Evolutionary conservation across 2,113 vertebrate species (phyloP).

Genomic region (Peromyscus maniculatus): DNA sequence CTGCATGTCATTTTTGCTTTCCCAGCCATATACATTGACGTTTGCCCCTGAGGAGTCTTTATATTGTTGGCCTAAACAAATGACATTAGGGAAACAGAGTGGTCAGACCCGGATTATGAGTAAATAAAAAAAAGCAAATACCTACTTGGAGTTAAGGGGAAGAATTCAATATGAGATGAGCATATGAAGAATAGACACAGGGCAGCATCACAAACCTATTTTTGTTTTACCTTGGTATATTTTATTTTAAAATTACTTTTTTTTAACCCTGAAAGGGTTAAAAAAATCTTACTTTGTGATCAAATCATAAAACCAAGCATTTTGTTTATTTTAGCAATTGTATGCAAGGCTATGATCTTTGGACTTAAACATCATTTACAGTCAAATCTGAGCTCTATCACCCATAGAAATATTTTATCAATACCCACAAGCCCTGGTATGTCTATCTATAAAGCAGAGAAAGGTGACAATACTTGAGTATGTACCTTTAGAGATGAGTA

Average conservation of each 20-base stretch:
- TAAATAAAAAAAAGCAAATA: slow-evolving; percentile 18
- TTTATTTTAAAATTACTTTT: background rate
- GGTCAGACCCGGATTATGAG: background rate
- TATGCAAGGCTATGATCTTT: background rate
- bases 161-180: slow-evolving; percentile 13
- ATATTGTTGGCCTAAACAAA: slow-evolving; percentile 56
- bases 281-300: background rate
- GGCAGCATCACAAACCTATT: background rate
- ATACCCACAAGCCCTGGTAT: background rate
- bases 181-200: background rate
- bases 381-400: background rate
- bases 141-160: background rate
- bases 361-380: background rate
- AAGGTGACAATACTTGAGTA: background rate
- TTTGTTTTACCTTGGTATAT: background rate
- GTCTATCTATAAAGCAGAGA: background rate
- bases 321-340: background rate
- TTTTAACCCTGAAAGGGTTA: background rate
- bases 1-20: slow-evolving; percentile 62
- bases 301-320: background rate
- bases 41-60: slow-evolving; percentile 27
- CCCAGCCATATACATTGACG: background rate
- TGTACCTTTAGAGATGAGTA: background rate
- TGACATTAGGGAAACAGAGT: slow-evolving; percentile 38
- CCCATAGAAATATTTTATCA: background rate